A percentile compares a stretch with the other conserved stretches of the same genome.
Conservation (phyloP, 2,797 vertebrate genomes). For the Tamandua tetradactyla region DNA sequence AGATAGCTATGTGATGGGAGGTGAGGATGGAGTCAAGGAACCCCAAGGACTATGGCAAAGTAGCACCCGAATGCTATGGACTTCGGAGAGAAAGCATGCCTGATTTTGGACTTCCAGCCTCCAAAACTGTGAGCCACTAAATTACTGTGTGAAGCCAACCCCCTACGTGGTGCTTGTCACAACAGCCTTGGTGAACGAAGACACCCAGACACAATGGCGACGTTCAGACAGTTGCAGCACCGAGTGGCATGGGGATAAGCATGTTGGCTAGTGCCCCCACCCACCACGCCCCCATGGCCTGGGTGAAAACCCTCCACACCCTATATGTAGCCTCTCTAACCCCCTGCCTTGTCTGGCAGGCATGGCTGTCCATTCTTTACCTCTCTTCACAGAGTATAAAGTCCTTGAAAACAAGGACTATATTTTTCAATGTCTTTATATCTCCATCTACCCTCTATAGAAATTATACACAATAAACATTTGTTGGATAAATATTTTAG, state of each 20-base stretch:
- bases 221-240: not conserved
- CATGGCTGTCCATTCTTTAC: not conserved
- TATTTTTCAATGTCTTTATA: not conserved
- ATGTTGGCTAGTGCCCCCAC: accelerated
- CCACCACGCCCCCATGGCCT: not conserved
- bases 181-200: too few species aligned
- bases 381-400: too few species aligned
- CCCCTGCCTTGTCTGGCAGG: accelerated
- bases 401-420: not conserved
- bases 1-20: too few species aligned
- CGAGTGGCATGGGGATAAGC: not conserved
- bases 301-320: accelerated
- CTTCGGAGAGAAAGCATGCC: too few species aligned
- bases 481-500: too few species aligned
- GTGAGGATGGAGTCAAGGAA: too few species aligned
- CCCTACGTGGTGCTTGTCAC: too few species aligned
- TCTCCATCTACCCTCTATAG: not conserved
- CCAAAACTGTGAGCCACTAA: too few species aligned
- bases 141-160: too few species aligned
- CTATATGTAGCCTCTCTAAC: accelerated
- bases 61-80: too few species aligned
- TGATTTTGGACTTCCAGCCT: too few species aligned
- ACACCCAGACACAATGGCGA: not conserved
- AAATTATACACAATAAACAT: accelerated
- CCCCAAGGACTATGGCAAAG: too few species aligned